A percentile compares a stretch with the other conserved stretches of the same genome.
Evolutionary conservation across 2,888 invertebrate genomes (phyloP).

Genomic region (Parelbella ahira): DNA sequence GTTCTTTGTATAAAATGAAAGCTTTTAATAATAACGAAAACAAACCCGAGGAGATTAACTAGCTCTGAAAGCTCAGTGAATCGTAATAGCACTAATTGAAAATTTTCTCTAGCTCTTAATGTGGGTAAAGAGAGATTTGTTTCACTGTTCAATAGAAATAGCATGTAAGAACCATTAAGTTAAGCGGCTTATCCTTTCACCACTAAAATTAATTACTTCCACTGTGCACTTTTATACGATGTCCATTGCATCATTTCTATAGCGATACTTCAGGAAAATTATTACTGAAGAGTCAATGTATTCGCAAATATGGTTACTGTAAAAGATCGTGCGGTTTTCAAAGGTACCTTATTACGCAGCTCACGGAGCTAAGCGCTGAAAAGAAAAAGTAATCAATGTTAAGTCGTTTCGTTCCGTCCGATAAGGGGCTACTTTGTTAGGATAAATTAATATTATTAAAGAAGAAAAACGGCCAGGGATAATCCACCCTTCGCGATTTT

Average conservation of each 20-base stretch:
- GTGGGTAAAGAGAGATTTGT: slow-evolving; percentile 54
- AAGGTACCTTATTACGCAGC: slow-evolving; percentile 21
- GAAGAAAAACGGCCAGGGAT: slow-evolving; percentile 31
- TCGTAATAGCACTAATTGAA: slow-evolving; percentile 30
- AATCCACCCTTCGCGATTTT: slow-evolving; percentile 5
- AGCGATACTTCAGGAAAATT: too few species aligned
- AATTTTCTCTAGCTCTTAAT: slow-evolving; percentile 43
- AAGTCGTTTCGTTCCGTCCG: slow-evolving; percentile 58
- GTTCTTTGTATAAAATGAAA: too few species aligned
- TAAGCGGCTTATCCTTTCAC: slow-evolving; percentile 42
- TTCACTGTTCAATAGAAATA: slow-evolving; percentile 63
- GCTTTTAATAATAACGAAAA: too few species aligned
- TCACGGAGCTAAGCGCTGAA: slow-evolving; percentile 28
- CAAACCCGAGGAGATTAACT: neutral
- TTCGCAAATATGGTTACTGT: neutral
- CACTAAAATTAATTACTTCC: slow-evolving; percentile 9
- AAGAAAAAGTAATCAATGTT: slow-evolving; percentile 58
- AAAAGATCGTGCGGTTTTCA: neutral
- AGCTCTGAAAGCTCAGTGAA: neutral
- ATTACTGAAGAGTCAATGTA: too few species aligned
- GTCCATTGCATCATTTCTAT: slow-evolving; percentile 10
- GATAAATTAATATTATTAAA: slow-evolving; percentile 58
- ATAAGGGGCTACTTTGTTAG: slow-evolving; percentile 51
- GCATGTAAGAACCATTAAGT: slow-evolving; percentile 64
- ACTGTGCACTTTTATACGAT: neutral